These are phyloP conservation scores for Camponotus vicinus DNA, from an alignment of 1,140 invertebrate species.

Conservation along the genomic window DNA sequence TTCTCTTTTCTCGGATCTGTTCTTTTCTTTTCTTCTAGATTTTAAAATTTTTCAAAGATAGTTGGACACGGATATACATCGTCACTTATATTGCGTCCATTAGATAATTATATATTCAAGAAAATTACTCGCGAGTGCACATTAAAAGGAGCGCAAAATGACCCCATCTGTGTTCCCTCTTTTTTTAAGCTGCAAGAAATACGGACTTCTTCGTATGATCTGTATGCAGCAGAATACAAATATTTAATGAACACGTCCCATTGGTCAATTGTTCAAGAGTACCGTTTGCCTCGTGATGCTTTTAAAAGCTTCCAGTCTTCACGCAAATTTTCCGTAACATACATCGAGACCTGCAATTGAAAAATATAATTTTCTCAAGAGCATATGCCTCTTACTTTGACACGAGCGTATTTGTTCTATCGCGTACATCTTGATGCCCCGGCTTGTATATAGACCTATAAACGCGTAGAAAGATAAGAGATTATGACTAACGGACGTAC, in stretches of 20 bases:
- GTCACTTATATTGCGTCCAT: background rate
- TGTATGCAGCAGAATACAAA: background rate
- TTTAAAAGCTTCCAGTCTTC: background rate
- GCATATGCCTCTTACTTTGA: background rate
- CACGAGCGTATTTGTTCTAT: background rate
- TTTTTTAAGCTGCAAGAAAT: background rate
- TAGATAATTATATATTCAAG: slow-evolving; percentile 36
- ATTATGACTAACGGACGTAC: slow-evolving; percentile 30
- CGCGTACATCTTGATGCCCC: background rate
- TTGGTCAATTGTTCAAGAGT: background rate
- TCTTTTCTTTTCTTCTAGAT: background rate
- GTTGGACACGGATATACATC: background rate
- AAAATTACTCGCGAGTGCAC: slow-evolving; percentile 8
- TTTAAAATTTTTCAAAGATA: slow-evolving; percentile 6
- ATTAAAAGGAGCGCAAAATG: background rate
- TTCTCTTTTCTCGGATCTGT: background rate
- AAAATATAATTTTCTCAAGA: background rate
- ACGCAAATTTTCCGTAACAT: background rate
- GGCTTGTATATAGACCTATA: background rate
- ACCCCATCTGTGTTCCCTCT: background rate
- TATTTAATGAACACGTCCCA: slow-evolving; percentile 27
- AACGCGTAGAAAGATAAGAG: background rate
- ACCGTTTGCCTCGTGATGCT: background rate
- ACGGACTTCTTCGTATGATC: background rate
- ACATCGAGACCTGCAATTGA: background rate